Evolutionary conservation across 2,888 invertebrate genomes (phyloP), one percentile per base, ranked within the genome.

Genomic region (Hypercompe scribonia): DNA sequence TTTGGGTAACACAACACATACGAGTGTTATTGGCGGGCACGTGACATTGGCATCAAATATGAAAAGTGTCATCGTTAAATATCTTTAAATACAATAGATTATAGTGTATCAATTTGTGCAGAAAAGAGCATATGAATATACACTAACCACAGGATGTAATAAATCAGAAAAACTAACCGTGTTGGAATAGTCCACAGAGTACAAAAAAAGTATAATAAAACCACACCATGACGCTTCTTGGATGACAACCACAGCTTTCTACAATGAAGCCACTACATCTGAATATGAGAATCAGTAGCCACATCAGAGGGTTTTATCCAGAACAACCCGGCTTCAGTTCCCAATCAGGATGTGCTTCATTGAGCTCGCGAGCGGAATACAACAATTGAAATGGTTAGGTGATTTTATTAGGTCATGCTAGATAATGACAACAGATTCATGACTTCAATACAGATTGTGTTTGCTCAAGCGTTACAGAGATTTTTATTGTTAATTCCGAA

Each of bases 121-220:
- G 31, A 18, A 61, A 31, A 61, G n/a, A n/a, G n/a, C n/a, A n/a
- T 68, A 70, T 36, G 65, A 75, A 78, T 73, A 73, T 65, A 70
- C 69, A 31, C 15, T 61, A 61, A 61, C 31, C 11, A 31, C 61
- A 71, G 50, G 58, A 78, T 68, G 50, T 67, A 78, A 74, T 74
- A 78, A 72, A 81, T 71, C 69, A 68, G 68, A 73, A 68, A 46
- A 68, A 91, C 93, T 87, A 83, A 93, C 93, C 93, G 82, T 87
- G 87, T 71, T 87, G 74, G 61, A 92, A 79, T 39, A 91, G 83
- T 81, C 90, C 92, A 75, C 86, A 87, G 42, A 93, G 80, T 50
- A 89, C 74, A 34, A 91, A 75, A 21, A 90, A 69, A 75, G 78
- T 79, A 70, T 86, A 77, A 69, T 66, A 76, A 54, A 74, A 63